phyloP scores from a whole-genome alignment of 2,888 invertebrate genomes.

The Eilema depressum region DNA sequence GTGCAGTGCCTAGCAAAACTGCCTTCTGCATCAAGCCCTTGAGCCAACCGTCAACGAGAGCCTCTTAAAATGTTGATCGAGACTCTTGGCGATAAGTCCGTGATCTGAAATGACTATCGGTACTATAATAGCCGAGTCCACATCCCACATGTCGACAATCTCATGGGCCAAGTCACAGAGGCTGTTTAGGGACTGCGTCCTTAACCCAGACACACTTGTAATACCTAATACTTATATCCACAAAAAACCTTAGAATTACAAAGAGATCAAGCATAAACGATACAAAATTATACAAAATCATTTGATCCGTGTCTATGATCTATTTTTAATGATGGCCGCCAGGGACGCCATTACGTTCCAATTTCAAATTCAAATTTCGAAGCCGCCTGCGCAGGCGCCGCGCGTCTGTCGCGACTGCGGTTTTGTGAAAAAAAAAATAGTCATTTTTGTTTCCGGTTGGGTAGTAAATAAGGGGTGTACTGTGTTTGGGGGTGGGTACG shows the following conservation, averaged over 20 bases:
- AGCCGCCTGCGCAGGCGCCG: constrained; percentile 68
- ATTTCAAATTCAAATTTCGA: constrained; percentile 77
- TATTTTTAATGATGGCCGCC: constrained; percentile 83
- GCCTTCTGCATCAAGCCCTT: too few relatives aligned
- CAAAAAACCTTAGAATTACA: constrained; percentile 54
- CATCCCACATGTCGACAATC: too few relatives aligned
- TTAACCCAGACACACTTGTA: background rate
- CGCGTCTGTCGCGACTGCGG: constrained; percentile 71
- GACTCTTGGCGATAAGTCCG: too few relatives aligned
- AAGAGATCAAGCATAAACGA: constrained; percentile 65
- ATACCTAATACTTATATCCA: constrained; percentile 29
- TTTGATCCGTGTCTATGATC: constrained; percentile 72
- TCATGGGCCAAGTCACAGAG: too few relatives aligned
- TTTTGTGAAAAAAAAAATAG: constrained; percentile 62
- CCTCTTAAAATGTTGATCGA: too few relatives aligned
- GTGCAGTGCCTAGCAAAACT: too few relatives aligned
- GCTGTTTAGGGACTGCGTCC: background rate
- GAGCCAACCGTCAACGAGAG: too few relatives aligned
- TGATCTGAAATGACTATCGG: too few relatives aligned
- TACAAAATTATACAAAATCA: constrained; percentile 66
- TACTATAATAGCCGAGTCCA: too few relatives aligned
- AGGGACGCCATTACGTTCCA: constrained; percentile 71
- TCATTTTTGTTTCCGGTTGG: constrained; percentile 62
- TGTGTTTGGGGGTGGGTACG: constrained; percentile 46
- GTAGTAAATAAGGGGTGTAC: constrained; percentile 56